phyloP scores from a whole-genome alignment of 2,113 vertebrate species.

The Vidua macroura region DNA sequence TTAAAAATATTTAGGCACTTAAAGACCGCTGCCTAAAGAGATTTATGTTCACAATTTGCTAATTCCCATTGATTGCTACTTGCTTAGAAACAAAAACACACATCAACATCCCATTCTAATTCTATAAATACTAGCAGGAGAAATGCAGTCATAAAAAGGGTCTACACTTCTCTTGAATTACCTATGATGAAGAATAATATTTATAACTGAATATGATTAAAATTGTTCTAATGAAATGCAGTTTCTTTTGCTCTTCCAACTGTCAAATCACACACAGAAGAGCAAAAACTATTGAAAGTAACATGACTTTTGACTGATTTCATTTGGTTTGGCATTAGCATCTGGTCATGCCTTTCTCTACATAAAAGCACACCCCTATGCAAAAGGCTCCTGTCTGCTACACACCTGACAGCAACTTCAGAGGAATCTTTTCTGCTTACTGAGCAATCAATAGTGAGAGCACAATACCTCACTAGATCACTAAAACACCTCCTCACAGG shows the following conservation, averaged over 20 bases:
- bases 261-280: accelerated
- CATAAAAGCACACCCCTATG: neutral
- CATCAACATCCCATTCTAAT: neutral
- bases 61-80: neutral
- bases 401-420: neutral
- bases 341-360: neutral
- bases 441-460: neutral
- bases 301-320: neutral
- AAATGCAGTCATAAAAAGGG: neutral
- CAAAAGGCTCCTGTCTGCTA: neutral
- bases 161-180: neutral
- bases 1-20: neutral
- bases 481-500: neutral
- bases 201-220: neutral
- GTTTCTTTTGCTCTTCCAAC: neutral
- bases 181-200: neutral
- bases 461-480: neutral
- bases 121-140: neutral
- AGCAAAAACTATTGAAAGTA: neutral
- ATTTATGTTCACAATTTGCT: neutral
- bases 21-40: neutral
- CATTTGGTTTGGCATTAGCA: neutral
- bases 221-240: neutral
- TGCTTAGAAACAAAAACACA: neutral
- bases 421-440: neutral